Percentiles rank a stretch among this genome's conserved stretches.
Conservation (phyloP, 2,797 vertebrate species). For the Psittacula derbiana region DNA sequence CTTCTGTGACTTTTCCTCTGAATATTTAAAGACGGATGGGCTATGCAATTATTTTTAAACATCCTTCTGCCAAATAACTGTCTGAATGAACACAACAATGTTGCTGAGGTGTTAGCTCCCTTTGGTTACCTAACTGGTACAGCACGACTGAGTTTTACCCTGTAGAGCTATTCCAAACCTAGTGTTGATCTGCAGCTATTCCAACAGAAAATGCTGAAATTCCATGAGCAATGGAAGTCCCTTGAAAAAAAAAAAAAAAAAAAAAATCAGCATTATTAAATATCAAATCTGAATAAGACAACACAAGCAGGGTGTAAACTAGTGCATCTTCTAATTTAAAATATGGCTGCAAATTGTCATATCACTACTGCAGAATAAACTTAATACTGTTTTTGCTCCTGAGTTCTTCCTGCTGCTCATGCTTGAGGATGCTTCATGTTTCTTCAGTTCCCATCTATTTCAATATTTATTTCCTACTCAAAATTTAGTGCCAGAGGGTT, state of each 20-base stretch:
- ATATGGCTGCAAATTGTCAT: neutral
- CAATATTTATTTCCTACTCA: neutral
- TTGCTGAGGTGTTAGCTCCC: neutral
- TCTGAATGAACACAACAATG: neutral
- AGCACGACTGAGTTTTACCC: neutral
- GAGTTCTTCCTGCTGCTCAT: neutral
- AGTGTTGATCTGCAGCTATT: neutral
- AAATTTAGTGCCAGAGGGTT: neutral
- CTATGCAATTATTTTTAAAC: neutral
- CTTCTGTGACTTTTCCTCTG: slow-evolving; percentile 27
- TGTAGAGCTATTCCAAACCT: neutral
- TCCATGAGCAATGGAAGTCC: neutral
- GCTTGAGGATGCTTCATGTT: neutral
- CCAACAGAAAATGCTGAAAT: neutral
- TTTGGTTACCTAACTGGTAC: neutral
- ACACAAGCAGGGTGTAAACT: neutral
- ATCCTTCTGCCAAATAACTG: neutral
- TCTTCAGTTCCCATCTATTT: neutral
- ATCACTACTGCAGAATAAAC: neutral
- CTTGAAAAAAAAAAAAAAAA: neutral
- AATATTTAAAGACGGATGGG: slow-evolving; percentile 45
- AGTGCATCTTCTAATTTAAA: neutral
- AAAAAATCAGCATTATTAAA: neutral
- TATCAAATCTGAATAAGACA: neutral
- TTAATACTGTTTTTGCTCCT: neutral